These are phyloP conservation scores for Zhengitettix transpicula DNA, from an alignment of 2,888 invertebrate species.

Conservation along the genomic window DNA sequence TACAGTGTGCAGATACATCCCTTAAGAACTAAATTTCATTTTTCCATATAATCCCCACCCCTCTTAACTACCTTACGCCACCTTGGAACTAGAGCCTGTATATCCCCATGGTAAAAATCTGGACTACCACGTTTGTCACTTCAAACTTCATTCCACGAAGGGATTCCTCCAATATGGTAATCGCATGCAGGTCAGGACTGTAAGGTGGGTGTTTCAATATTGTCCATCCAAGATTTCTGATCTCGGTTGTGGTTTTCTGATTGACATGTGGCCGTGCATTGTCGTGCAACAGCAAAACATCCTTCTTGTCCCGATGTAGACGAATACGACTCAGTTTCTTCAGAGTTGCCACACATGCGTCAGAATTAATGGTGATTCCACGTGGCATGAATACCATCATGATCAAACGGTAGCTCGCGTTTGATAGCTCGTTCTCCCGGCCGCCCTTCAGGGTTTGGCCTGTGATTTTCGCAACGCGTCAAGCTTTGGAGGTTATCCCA, in stretches of 20 bases:
- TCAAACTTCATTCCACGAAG: not conserved
- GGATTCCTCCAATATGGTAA: not conserved
- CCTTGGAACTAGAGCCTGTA: not conserved
- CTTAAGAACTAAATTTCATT: no score
- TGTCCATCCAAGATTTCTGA: not conserved
- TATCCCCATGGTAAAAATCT: not conserved
- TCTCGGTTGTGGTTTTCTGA: slow-evolving; percentile 1
- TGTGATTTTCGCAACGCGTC: no score
- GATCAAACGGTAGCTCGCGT: no score
- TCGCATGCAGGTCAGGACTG: not conserved
- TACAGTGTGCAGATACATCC: no score
- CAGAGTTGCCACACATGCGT: no score
- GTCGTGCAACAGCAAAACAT: no score
- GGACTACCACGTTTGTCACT: not conserved
- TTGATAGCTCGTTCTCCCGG: no score
- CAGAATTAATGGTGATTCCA: not conserved
- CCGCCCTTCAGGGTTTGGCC: no score
- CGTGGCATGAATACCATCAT: no score
- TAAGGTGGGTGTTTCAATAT: not conserved
- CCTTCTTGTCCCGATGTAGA: not conserved
- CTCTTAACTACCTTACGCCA: not conserved
- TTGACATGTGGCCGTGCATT: not conserved
- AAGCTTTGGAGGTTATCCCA: no score
- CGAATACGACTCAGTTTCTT: not conserved
- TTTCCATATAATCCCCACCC: no score